Conservation (phyloP, 2,888 invertebrate species). For the Apodemia duryi region DNA sequence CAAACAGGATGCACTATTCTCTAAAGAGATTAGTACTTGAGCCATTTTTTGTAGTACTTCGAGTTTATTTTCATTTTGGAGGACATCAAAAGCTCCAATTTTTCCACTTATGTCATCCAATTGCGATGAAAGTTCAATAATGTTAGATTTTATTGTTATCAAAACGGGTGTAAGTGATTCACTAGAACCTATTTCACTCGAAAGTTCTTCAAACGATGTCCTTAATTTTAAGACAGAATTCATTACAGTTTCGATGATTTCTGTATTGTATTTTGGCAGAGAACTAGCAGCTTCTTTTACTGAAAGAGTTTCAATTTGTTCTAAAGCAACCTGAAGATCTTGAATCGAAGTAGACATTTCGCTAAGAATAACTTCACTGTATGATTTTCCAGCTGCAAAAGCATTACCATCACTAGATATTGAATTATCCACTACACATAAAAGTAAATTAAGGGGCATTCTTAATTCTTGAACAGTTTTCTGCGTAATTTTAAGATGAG, state of each 20-base stretch:
- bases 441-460: constrained; percentile 54
- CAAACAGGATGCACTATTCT: constrained; percentile 57
- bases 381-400: constrained; percentile 43
- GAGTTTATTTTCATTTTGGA: constrained; percentile 66
- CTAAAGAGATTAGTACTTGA: constrained; percentile 62
- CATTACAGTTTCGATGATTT: constrained; percentile 82
- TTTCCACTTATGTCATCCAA: constrained; percentile 50
- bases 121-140: constrained; percentile 54
- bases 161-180: constrained; percentile 50
- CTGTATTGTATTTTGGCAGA: constrained; percentile 72
- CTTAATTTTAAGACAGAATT: constrained; percentile 82
- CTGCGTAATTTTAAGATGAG: constrained; percentile 62
- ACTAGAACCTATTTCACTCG: constrained; percentile 44
- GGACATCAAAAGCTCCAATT: constrained; percentile 57
- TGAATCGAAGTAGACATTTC: constrained; percentile 71
- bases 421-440: constrained; percentile 54
- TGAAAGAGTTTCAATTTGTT: constrained; percentile 71
- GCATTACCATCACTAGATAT: constrained; percentile 42
- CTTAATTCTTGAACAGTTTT: constrained; percentile 63
- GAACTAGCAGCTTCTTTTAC: constrained; percentile 69
- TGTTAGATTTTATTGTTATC: constrained; percentile 51
- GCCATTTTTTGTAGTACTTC: constrained; percentile 68
- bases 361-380: constrained; percentile 57
- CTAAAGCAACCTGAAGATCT: constrained; percentile 67
- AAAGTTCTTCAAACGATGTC: constrained; percentile 75